Conservation (phyloP, 2,797 vertebrate species). For the Tadarida brasiliensis region DNA sequence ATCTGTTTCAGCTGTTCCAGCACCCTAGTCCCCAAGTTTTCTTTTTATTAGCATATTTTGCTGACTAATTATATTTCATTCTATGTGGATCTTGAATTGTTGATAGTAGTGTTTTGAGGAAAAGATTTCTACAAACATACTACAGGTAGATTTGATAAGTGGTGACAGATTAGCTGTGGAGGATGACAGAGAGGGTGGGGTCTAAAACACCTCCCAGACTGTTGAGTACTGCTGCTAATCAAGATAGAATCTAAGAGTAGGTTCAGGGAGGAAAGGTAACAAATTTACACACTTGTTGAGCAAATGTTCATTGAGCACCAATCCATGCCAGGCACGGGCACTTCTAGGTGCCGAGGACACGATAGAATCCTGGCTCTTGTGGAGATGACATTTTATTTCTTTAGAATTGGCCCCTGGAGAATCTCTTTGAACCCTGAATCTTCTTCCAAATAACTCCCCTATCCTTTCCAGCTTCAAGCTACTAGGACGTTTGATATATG, state of each 20-base stretch:
- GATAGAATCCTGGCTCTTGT: slow-evolving; percentile 18
- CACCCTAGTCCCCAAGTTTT: neutral
- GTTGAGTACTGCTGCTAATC: neutral
- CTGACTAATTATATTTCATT: neutral
- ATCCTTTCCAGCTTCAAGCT: neutral
- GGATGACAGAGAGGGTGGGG: neutral
- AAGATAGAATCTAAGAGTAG: neutral
- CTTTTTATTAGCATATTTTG: neutral
- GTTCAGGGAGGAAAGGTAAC: slow-evolving; percentile 14
- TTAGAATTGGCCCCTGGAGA: neutral
- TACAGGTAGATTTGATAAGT: slow-evolving; percentile 1
- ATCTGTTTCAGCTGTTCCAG: neutral
- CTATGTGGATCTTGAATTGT: neutral
- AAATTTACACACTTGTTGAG: neutral
- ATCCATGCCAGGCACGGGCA: neutral
- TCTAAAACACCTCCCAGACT: neutral
- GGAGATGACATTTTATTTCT: neutral
- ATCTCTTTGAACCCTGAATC: neutral
- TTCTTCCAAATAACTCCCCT: neutral
- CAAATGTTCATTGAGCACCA: slow-evolving; percentile 39
- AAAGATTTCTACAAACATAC: neutral
- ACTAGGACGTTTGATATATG: neutral
- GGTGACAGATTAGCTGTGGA: neutral
- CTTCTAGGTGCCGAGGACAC: neutral
- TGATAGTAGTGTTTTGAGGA: neutral